A percentile compares a stretch with the other conserved stretches of the same genome.
These are phyloP conservation scores for Eudasyphora cyanicolor DNA, from an alignment of 2,888 invertebrate genomes.

Conservation along the genomic window DNA sequence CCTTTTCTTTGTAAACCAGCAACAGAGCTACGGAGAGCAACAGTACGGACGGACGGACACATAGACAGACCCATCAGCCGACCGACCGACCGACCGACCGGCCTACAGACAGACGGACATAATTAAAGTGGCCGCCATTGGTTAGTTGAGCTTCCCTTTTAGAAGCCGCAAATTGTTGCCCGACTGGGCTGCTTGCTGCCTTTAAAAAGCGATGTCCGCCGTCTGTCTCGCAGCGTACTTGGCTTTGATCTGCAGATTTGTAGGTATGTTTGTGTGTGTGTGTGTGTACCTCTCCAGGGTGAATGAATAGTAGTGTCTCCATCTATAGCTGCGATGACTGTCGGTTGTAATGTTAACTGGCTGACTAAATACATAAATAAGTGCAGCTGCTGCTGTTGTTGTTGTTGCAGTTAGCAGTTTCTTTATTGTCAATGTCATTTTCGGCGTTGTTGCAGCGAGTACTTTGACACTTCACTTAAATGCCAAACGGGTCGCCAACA, in stretches of 20 bases:
- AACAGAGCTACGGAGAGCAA: not conserved
- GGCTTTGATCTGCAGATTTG: not conserved
- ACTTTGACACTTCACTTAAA: conserved; percentile 67
- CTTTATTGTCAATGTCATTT: conserved; percentile 63
- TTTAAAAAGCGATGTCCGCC: not conserved
- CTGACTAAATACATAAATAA: conserved; percentile 51
- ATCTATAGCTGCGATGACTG: too few relatives aligned
- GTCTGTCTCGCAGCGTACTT: not conserved
- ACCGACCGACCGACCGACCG: not conserved
- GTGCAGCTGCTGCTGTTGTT: conserved; percentile 45
- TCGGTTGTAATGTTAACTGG: conserved; percentile 60
- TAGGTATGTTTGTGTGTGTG: not conserved
- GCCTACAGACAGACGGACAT: conserved; percentile 26
- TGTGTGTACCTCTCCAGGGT: not conserved
- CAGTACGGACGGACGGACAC: not conserved
- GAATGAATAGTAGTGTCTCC: conserved; percentile 17
- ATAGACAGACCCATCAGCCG: not conserved
- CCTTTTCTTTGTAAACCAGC: conserved; percentile 3
- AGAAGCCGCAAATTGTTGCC: conserved; percentile 34
- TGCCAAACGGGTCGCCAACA: conserved; percentile 60
- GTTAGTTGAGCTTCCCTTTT: conserved; percentile 32
- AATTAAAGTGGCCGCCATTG: conserved; percentile 54
- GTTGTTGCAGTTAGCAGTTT: too few relatives aligned
- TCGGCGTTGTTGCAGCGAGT: conserved; percentile 60
- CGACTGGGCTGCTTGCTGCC: conserved; percentile 4